Percentiles rank a stretch among this genome's conserved stretches.
phyloP scores from a whole-genome alignment of 2,113 vertebrate genomes.

The Serilophus lunatus region DNA sequence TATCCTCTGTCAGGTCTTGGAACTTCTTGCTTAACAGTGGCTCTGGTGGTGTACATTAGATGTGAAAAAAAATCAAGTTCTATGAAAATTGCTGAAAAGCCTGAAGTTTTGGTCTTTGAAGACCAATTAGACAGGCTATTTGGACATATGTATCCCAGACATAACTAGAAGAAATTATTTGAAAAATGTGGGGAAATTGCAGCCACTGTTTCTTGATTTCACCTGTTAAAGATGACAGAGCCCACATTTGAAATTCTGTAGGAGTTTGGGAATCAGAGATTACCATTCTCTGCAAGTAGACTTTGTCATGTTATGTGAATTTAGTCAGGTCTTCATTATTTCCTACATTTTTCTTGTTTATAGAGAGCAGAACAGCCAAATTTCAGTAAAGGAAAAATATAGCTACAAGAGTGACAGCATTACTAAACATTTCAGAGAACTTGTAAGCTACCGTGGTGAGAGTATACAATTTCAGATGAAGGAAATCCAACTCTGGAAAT shows the following conservation, averaged over 20 bases:
- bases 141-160: not conserved
- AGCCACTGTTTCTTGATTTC: not conserved
- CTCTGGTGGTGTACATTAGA: not conserved
- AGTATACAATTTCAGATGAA: not conserved
- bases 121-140: not conserved
- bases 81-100: not conserved
- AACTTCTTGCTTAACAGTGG: not conserved
- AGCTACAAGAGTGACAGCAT: not conserved
- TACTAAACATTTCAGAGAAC: not conserved
- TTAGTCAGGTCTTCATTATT: not conserved
- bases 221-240: not conserved
- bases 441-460: not conserved
- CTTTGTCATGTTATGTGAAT: not conserved
- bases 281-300: fast-evolving
- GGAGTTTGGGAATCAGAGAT: not conserved
- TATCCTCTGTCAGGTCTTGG: not conserved
- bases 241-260: fast-evolving
- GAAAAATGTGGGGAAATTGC: not conserved
- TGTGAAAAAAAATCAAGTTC: not conserved
- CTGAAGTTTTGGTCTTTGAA: not conserved
- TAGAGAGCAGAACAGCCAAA: not conserved
- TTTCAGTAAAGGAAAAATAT: not conserved
- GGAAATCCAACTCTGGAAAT: not conserved
- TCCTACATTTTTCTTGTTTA: not conserved
- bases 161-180: not conserved